Base-by-base conservation (phyloP, 30 jellyfish, hydroid and myxozoan species). In the Turritopsis rubra region DNA sequence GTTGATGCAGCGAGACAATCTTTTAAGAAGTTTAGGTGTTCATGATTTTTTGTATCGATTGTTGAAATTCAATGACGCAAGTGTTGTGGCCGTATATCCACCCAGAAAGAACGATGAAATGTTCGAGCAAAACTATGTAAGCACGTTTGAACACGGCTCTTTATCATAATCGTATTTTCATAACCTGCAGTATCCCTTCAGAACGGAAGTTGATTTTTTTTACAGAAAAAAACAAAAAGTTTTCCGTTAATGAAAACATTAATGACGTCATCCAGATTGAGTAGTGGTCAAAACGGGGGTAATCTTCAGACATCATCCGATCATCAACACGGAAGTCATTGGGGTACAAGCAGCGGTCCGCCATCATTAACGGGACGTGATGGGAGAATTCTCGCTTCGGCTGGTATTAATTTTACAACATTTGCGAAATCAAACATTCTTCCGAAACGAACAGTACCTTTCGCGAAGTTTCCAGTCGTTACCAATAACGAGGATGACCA, bases 1-100 rank as follows among this genome's bases (percentile, higher is more conserved):
- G 23, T 80, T 91, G 89, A 8, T 86, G 91, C 97, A 88, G 60
- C 80, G 97, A 65, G 97, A 91, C 75, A 83, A 82, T 71, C 53
- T 91, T 18, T 75, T 91, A 21, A 54, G 88, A 52, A 79, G 90
- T 29, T 73, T 87, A 65, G 95, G 97, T 0, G 81, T 91, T 5
- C 94, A 73, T 52, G 96, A 91, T 7, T 85, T 66, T 29, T 85
- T 91, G 52, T 76, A 91, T 28, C 87, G 91, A 17, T 81, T 91
- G 86, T 27, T 91, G 73, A 41, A 41, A 13, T 41, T 5, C 9
- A 41, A 41, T 41, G 60, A 41, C 60, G 13, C 60, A 41, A 41
- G 13, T 41, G 60, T 41, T 13, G 60, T 41, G 60, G 60, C 60
- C 60, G 60, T 41, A 5, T 41, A 41, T 41, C 60, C 60, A 3